phyloP scores from a whole-genome alignment of 2,113 vertebrate genomes.

The Spermophilus dauricus region DNA sequence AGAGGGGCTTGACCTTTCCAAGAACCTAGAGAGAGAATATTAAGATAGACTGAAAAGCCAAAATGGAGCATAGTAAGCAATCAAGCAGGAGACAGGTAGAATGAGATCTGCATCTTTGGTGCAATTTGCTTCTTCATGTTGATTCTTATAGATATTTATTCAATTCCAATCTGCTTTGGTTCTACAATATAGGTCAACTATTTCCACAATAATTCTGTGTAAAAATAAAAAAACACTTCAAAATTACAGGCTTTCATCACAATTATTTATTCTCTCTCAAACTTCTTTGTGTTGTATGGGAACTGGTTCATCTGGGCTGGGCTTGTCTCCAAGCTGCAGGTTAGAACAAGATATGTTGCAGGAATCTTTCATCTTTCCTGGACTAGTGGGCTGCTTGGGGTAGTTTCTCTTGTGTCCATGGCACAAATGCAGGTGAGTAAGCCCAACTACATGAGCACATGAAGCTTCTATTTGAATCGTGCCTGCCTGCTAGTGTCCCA shows the following conservation, averaged over 20 bases:
- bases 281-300: not conserved
- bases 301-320: not conserved
- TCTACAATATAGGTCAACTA: not conserved
- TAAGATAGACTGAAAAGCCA: not conserved
- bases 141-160: not conserved
- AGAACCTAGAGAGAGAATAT: not conserved
- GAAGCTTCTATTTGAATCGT: not conserved
- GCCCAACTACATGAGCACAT: not conserved
- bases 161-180: not conserved
- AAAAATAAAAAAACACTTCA: not conserved
- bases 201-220: conserved; percentile 10
- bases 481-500: not conserved
- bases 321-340: not conserved
- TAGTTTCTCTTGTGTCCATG: not conserved
- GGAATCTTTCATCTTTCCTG: not conserved
- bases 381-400: not conserved
- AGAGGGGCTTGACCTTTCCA: not conserved
- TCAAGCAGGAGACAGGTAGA: not conserved
- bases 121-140: not conserved
- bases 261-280: not conserved
- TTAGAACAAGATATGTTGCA: not conserved
- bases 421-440: not conserved
- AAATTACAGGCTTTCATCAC: not conserved
- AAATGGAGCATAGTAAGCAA: not conserved
- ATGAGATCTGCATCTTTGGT: not conserved